Percentiles rank a stretch among this genome's conserved stretches.
phyloP scores from a whole-genome alignment of 2,888 invertebrate species.

The Biston betularia region DNA sequence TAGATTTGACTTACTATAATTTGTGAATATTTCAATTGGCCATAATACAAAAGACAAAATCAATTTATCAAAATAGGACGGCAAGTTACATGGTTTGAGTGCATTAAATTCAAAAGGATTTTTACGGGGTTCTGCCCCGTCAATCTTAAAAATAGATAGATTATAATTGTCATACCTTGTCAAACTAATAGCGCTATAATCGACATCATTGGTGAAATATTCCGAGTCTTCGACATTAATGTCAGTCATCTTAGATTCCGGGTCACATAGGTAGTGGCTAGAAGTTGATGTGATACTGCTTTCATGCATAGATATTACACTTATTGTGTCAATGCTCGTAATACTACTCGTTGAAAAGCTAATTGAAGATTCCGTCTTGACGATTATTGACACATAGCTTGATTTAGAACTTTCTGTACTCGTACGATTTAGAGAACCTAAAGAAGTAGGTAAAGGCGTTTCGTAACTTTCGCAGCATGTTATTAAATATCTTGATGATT shows the following conservation, averaged over 20 bases:
- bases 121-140: too few species aligned
- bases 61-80: background rate
- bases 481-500: slow-evolving; percentile 36
- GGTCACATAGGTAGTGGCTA: slow-evolving; percentile 45
- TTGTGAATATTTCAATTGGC: too few species aligned
- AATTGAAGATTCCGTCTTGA: slow-evolving; percentile 57
- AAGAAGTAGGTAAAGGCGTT: slow-evolving; percentile 10
- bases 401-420: slow-evolving; percentile 29
- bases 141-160: background rate
- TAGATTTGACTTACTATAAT: too few species aligned
- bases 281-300: slow-evolving; percentile 46
- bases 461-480: slow-evolving; percentile 32
- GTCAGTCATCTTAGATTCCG: slow-evolving; percentile 34
- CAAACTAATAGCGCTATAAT: slow-evolving; percentile 31
- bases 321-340: slow-evolving; percentile 44
- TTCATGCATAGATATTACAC: slow-evolving; percentile 51
- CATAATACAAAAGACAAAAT: too few species aligned
- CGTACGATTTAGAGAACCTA: background rate
- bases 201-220: slow-evolving; percentile 36
- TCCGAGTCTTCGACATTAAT: slow-evolving; percentile 37
- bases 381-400: slow-evolving; percentile 52
- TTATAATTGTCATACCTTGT: background rate
- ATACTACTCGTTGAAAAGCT: slow-evolving; percentile 48
- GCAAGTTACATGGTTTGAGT: too few species aligned
- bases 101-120: too few species aligned